phyloP scores from a whole-genome alignment of 2,888 invertebrate species.

The Nasonia oneida region DNA sequence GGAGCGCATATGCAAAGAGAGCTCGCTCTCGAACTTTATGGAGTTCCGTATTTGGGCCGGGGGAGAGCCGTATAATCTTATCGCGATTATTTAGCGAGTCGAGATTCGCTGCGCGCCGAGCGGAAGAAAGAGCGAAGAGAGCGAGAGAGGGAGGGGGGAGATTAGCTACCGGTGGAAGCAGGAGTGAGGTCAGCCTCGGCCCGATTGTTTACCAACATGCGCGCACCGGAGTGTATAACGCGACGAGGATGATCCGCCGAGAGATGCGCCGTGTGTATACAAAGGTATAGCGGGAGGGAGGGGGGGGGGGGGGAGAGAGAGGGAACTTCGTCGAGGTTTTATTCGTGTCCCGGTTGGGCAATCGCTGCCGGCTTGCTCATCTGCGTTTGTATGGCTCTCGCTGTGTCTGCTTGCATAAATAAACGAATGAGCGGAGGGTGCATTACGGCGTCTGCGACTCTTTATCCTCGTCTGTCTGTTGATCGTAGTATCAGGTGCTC shows the following conservation, averaged over 20 bases:
- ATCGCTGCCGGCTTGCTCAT: neutral
- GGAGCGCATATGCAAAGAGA: neutral
- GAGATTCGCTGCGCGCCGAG: neutral
- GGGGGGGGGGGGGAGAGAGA: neutral
- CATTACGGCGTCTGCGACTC: neutral
- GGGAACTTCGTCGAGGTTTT: neutral
- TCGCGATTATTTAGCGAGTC: constrained; percentile 42
- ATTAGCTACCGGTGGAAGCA: neutral
- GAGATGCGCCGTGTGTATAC: neutral
- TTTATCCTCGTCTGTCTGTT: neutral
- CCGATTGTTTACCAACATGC: constrained; percentile 47
- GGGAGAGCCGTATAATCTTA: constrained; percentile 31
- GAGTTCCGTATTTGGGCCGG: constrained; percentile 40
- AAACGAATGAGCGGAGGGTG: neutral
- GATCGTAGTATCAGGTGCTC: neutral
- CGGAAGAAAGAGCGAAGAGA: neutral
- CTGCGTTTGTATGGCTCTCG: constrained; percentile 1
- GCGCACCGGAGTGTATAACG: neutral
- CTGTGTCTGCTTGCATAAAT: constrained; percentile 25
- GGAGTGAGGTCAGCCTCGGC: neutral
- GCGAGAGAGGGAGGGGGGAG: neutral
- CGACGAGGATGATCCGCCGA: constrained; percentile 3
- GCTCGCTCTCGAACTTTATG: constrained; percentile 10
- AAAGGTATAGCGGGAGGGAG: neutral
- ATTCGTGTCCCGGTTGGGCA: constrained; percentile 8